Percentiles rank a stretch among this genome's conserved stretches.
Conservation (phyloP, 2,888 invertebrate species). For the Acanthopleura granulata region DNA sequence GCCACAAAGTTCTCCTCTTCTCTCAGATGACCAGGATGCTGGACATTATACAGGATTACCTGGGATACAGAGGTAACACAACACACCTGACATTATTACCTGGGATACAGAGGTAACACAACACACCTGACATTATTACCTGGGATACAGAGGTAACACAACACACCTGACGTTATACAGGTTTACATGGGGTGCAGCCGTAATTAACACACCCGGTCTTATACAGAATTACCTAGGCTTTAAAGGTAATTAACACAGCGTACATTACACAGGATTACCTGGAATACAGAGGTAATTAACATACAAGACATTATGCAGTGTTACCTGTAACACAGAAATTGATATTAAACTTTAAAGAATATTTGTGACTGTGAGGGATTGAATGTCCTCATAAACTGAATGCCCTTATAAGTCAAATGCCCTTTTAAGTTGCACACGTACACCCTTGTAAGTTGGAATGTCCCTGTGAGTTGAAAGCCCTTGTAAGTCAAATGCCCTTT, state of each 20-base stretch:
- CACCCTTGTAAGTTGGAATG: too few species aligned
- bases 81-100: background rate
- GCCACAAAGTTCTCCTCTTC: conserved; percentile 70
- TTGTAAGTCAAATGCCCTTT: too few species aligned
- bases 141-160: too few species aligned
- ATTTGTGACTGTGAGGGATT: too few species aligned
- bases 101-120: background rate
- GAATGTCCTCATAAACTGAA: too few species aligned
- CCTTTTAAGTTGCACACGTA: too few species aligned
- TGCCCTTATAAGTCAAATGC: too few species aligned
- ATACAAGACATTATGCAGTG: conserved; percentile 39
- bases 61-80: conserved; percentile 63
- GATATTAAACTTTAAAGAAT: too few species aligned
- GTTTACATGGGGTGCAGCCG: conserved; percentile 69
- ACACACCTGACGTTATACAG: conserved; percentile 65
- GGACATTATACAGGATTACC: conserved; percentile 70
- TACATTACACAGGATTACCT: conserved; percentile 71
- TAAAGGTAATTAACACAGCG: conserved; percentile 68
- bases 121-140: too few species aligned
- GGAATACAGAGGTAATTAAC: conserved; percentile 58
- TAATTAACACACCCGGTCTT: conserved; percentile 27
- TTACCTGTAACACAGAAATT: background rate
- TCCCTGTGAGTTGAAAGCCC: too few species aligned
- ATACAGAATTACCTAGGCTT: background rate
- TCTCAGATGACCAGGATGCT: conserved; percentile 71